Base-by-base conservation (phyloP, 2,888 invertebrate genomes). In the Callosobruchus maculatus region DNA sequence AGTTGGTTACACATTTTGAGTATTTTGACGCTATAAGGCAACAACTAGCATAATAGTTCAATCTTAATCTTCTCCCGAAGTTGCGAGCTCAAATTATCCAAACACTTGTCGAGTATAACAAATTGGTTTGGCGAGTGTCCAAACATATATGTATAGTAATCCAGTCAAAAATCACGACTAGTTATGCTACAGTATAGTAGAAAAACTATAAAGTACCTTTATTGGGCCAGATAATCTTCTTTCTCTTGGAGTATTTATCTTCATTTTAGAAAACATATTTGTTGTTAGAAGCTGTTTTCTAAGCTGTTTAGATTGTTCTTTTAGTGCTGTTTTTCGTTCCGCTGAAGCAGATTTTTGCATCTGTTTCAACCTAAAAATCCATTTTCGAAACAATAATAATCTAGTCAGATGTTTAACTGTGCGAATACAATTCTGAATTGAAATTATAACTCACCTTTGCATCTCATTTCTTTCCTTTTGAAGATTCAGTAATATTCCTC, bases 391-490 rank as follows among this genome's bases (percentile, higher is more conserved):
- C n/a, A n/a, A n/a, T n/a, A n/a, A n/a, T n/a, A n/a, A n/a, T n/a
- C n/a, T n/a, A n/a, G n/a, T n/a, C n/a, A n/a, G n/a, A n/a, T n/a
- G n/a, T n/a, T n/a, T n/a, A n/a, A n/a, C n/a, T n/a, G n/a, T 49
- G 18, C 1, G 49, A 49, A 18, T 49, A 13, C 13, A 13, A 13
- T 49, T 18, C 49, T 49, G 13, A 13, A 49, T 18, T 49, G 7
- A 49, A 13, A 49, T 13, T 21, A 74, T 0, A 71, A 77, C 75
- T 82, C 82, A 90, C 90, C 90, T 89, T 84, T 90, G 89, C 85
- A 93, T 92, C 84, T 93, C 92, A 77, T 91, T 91, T 80, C 91
- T 89, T 82, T 93, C 92, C 81, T 92, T 91, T 80, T 93, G 90
- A 77, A 92, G 88, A 83, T 91, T 91, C 74, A 92, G 83, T 74